Evolutionary conservation across 2,888 invertebrate species (phyloP), one percentile per base, ranked within the genome.

Genomic region (Arrhopalites spinosus): DNA sequence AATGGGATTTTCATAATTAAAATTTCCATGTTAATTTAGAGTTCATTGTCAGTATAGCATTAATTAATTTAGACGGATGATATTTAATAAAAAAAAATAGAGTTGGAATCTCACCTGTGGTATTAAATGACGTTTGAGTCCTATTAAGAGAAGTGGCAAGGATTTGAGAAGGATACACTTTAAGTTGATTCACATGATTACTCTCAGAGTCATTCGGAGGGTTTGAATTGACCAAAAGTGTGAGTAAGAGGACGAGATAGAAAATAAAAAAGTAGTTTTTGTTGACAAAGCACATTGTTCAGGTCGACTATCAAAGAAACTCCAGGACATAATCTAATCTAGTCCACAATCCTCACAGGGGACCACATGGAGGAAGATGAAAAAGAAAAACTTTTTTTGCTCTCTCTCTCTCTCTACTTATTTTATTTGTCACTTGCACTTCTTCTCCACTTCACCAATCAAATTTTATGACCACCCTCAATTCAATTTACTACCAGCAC

Each of bases 261-360:
- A 53, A 29, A 71, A 59, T 71, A 45, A 71, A 71, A 71, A 59
- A 71, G 71, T 59, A 71, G 43, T 68, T 45, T 29, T 71, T 71
- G 59, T 71, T 59, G 25, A 43, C 23, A 56, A 59, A 59, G 71
- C 59, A 71, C 71, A 71, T 71, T 71, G 71, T 71, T 71, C 53
- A 23, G 43, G 43, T 59, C 56, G 59, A 76, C 53, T 69, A 30
- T 47, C 27, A 61, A 43, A 43, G 68, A 72, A 59, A 69, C 63
- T 72, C 76, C 72, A 73, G 68, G 68, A 76, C 76, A 76, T 76
- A 76, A 66, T 76, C 66, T 75, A 73, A 68, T 76, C 76, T 56
- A 56, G 56, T 50, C 68, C 71, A 71, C 50, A 29, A 30, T 29
- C 20, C 47, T 29, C 56, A 56, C 70, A 70, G 30, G 70, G 56